Conservation (phyloP, 2,888 invertebrate genomes). For the Hartigia nigra region DNA sequence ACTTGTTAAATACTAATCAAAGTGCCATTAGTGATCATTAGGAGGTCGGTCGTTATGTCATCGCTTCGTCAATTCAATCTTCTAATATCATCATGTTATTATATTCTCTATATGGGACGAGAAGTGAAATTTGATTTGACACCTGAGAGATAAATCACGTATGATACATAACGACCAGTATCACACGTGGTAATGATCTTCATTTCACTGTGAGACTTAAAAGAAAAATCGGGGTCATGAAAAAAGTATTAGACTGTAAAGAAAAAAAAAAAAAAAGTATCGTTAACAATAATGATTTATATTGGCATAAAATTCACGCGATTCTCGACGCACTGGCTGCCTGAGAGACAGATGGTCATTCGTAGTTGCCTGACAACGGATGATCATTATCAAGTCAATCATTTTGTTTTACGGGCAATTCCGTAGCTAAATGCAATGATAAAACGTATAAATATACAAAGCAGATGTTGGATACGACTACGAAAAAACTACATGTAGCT, state of each 20-base stretch:
- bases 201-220: not conserved
- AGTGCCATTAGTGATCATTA: not conserved
- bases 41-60: not conserved
- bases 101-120: not conserved
- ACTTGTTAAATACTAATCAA: not conserved
- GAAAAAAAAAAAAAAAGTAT: not conserved
- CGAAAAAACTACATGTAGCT: not conserved
- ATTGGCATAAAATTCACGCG: not conserved
- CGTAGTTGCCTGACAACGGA: not conserved
- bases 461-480: not conserved
- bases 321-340: not conserved
- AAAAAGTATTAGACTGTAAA: too few species aligned
- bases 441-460: not conserved
- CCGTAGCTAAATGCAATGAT: not conserved
- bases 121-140: not conserved
- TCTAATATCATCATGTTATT: not conserved
- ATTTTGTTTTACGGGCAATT: not conserved
- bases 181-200: not conserved
- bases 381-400: not conserved
- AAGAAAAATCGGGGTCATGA: too few species aligned
- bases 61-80: not conserved
- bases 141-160: not conserved
- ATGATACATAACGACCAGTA: not conserved
- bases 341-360: not conserved
- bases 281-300: not conserved